Conservation (phyloP, 2,797 vertebrate species). For the Danio jaintianensis region DNA sequence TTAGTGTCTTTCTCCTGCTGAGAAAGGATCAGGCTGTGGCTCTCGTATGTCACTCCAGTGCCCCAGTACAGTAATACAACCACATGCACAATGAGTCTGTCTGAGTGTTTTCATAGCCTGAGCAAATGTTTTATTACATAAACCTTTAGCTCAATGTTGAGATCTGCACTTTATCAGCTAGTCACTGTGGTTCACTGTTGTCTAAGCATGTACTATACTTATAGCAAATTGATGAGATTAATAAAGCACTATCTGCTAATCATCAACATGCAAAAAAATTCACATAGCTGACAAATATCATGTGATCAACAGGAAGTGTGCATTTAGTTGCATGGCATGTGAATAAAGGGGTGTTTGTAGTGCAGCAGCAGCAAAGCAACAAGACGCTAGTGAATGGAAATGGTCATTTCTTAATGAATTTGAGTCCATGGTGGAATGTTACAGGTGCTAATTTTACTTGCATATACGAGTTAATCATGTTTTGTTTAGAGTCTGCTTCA, state of each 20-base stretch:
- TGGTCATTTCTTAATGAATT: too few species aligned
- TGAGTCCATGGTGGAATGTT: too few species aligned
- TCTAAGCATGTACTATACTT: slow-evolving; percentile 5
- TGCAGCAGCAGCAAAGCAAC: too few species aligned
- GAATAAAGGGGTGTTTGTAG: too few species aligned
- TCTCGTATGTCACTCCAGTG: slow-evolving; percentile 18
- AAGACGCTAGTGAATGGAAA: too few species aligned
- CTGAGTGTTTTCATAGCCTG: slow-evolving; percentile 12
- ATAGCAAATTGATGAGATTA: slow-evolving; percentile 64
- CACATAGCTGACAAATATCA: slow-evolving; percentile 29
- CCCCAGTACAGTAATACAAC: slow-evolving; percentile 29
- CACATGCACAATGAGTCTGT: slow-evolving; percentile 4
- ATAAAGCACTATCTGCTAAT: slow-evolving; percentile 65
- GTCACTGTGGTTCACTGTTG: not conserved
- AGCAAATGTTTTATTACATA: slow-evolving; percentile 24
- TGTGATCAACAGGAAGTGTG: not conserved
- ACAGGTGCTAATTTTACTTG: too few species aligned
- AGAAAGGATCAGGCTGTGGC: slow-evolving; percentile 11
- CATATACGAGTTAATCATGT: not conserved
- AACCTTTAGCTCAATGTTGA: slow-evolving; percentile 18
- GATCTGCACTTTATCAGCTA: not conserved
- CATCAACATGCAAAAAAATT: slow-evolving; percentile 67
- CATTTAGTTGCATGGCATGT: slow-evolving; percentile 36
- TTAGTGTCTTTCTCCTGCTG: slow-evolving; percentile 31
- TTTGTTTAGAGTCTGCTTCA: slow-evolving; percentile 8